These are phyloP conservation scores for Arizona elegans DNA, from an alignment of 2,113 vertebrate species.

Conservation along the genomic window DNA sequence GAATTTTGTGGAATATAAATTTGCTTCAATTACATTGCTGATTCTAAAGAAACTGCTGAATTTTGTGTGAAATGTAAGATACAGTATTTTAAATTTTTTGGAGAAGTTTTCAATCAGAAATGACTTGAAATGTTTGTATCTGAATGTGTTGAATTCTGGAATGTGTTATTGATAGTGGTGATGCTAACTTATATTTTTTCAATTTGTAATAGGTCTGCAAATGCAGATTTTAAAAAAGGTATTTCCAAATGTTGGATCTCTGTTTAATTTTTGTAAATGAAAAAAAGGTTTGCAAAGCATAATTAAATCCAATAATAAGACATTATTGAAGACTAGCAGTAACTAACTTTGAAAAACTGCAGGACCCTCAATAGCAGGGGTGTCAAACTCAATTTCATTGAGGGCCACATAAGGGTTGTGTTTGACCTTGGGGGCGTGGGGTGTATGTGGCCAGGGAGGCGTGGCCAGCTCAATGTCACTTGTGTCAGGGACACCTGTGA, in stretches of 20 bases:
- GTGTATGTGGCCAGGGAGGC: too few species aligned
- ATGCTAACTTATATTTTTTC: neutral
- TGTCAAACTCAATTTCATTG: too few species aligned
- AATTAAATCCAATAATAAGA: neutral
- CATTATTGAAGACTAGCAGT: neutral
- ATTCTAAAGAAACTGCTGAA: neutral
- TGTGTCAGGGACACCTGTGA: too few species aligned
- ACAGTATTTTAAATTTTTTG: neutral
- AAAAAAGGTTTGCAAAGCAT: neutral
- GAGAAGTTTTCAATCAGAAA: neutral
- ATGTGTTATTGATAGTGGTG: neutral
- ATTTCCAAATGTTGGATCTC: neutral
- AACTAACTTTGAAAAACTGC: neutral
- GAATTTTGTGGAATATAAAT: neutral
- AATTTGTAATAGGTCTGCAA: neutral
- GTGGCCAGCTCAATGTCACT: too few species aligned
- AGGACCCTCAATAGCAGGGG: neutral
- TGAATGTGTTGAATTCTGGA: neutral
- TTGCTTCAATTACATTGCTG: neutral
- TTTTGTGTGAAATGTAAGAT: neutral
- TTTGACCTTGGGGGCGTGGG: too few species aligned
- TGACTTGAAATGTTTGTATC: neutral
- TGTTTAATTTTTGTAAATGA: neutral
- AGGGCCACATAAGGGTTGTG: too few species aligned
- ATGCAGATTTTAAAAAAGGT: neutral